Evolutionary conservation across 2,113 vertebrate species (phyloP).

Genomic region (Recurvirostra avosetta): DNA sequence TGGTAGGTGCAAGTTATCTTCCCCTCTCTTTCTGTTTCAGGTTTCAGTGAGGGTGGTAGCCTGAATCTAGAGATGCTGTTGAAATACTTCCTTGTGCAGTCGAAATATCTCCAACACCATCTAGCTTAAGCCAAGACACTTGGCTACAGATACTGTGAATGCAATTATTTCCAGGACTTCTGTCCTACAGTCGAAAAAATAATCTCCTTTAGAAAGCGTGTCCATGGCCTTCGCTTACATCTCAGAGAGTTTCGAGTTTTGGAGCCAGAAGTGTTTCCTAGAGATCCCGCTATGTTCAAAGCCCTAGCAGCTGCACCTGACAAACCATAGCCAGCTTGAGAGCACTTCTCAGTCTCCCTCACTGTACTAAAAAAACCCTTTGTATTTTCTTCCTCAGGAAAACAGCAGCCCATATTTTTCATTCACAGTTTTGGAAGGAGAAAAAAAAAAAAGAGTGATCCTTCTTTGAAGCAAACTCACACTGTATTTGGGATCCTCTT

Average conservation of each 20-base stretch:
- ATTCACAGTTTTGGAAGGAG: not conserved
- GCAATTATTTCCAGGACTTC: slow-evolving; percentile 12
- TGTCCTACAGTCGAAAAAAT: slow-evolving; percentile 3
- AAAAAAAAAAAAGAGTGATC: not conserved
- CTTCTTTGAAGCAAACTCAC: not conserved
- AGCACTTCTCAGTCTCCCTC: not conserved
- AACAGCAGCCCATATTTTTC: not conserved
- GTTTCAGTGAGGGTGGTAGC: not conserved
- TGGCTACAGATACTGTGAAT: not conserved
- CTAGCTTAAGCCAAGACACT: slow-evolving; percentile 12
- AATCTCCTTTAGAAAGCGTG: slow-evolving; percentile 12
- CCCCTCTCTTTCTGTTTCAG: not conserved
- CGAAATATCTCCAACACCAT: not conserved
- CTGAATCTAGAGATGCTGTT: not conserved
- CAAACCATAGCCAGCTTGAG: slow-evolving; percentile 9
- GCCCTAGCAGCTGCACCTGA: slow-evolving; percentile 2
- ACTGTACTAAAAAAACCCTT: not conserved
- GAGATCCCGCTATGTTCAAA: not conserved
- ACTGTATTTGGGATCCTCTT: slow-evolving; percentile 4
- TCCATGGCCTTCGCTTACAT: not conserved
- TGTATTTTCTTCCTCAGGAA: not conserved
- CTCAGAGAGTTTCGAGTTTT: not conserved
- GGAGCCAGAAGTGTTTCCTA: slow-evolving; percentile 28
- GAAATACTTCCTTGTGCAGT: not conserved
- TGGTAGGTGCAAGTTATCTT: not conserved